Evolutionary conservation across 1,140 invertebrate genomes (phyloP).

Genomic region (Zelostemma sp.): DNA sequence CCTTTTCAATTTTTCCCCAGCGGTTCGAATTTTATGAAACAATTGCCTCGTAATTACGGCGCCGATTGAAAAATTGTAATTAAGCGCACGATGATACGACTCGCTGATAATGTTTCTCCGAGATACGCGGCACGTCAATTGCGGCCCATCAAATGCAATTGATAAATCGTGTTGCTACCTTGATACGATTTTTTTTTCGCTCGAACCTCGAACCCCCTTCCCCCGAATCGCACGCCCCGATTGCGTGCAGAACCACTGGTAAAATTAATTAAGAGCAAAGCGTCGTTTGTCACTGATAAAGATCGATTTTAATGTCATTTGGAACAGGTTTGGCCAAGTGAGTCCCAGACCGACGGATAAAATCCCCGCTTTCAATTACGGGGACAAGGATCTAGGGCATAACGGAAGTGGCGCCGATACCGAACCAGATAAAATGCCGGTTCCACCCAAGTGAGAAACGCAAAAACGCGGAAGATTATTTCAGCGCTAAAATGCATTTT

Average conservation of each 20-base stretch:
- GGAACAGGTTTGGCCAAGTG: slow-evolving; percentile 57
- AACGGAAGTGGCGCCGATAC: slow-evolving; percentile 17
- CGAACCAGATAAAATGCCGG: slow-evolving; percentile 48
- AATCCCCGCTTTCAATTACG: slow-evolving; percentile 54
- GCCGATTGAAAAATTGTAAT: slow-evolving; percentile 15
- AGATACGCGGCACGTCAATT: slow-evolving; percentile 23
- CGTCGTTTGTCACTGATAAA: background rate
- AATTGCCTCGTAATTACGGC: background rate
- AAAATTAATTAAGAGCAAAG: background rate
- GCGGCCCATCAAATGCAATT: slow-evolving; percentile 25
- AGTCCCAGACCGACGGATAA: slow-evolving; percentile 56
- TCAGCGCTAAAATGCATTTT: no score
- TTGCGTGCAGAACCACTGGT: background rate
- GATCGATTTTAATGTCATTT: slow-evolving; percentile 13
- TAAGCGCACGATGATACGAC: slow-evolving; percentile 8
- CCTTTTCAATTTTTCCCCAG: background rate
- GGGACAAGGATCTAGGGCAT: slow-evolving; percentile 33
- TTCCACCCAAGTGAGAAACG: slow-evolving; percentile 58
- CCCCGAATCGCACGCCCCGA: no score
- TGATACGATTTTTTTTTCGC: slow-evolving; percentile 18
- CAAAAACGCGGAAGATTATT: no score
- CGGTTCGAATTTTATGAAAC: no score
- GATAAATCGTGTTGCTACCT: slow-evolving; percentile 32
- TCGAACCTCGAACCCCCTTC: background rate
- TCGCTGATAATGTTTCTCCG: slow-evolving; percentile 17